phyloP scores from a whole-genome alignment of 2,113 vertebrate genomes.

The Gopherus evgoodei region DNA sequence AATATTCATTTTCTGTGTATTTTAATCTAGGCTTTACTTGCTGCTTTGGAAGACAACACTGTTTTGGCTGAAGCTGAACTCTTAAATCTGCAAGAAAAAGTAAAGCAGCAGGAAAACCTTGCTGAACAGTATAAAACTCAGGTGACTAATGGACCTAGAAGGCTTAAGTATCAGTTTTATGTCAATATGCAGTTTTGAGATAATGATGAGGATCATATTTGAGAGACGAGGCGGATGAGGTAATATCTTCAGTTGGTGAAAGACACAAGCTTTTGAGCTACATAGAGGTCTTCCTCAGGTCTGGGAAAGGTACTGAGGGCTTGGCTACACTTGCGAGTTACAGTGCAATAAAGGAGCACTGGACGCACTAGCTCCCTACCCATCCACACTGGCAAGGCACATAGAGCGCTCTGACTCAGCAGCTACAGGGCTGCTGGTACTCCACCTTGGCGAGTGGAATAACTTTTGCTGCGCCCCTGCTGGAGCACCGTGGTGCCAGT shows the following conservation, averaged over 20 bases:
- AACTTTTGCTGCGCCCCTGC: too few relatives aligned
- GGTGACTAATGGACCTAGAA: slow-evolving; percentile 70
- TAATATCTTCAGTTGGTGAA: neutral
- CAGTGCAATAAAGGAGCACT: too few relatives aligned
- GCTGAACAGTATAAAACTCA: slow-evolving; percentile 78
- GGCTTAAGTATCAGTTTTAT: neutral
- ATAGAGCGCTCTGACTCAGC: too few relatives aligned
- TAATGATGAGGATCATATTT: neutral
- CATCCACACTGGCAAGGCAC: too few relatives aligned
- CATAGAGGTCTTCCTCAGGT: neutral
- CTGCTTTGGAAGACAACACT: slow-evolving; percentile 76
- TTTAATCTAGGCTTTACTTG: slow-evolving; percentile 77
- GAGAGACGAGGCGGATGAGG: neutral
- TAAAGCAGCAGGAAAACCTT: slow-evolving; percentile 78
- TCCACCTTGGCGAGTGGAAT: too few relatives aligned
- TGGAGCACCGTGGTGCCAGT: too few relatives aligned
- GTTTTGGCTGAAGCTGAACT: slow-evolving; percentile 78
- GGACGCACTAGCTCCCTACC: too few relatives aligned
- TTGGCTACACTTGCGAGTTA: too few relatives aligned
- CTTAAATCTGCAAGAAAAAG: slow-evolving; percentile 75
- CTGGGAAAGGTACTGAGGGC: neutral
- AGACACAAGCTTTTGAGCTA: neutral
- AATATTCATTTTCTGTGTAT: neutral
- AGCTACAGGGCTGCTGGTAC: too few relatives aligned
- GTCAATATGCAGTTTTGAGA: neutral